Evolutionary conservation across 2,797 vertebrate species (phyloP).

Genomic region (Manis javanica): DNA sequence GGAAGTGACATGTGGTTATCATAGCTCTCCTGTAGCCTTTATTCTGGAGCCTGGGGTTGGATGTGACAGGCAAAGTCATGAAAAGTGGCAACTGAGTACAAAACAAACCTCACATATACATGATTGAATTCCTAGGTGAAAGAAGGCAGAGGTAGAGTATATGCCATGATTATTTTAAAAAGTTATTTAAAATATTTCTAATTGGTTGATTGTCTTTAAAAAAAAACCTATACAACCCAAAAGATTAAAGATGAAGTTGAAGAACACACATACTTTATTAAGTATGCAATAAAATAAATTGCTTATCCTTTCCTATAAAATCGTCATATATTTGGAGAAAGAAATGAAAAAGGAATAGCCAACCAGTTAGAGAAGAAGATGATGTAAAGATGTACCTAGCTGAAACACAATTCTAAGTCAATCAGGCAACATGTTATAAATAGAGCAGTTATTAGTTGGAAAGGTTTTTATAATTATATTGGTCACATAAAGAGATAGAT

Average conservation of each 20-base stretch:
- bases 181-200: not conserved
- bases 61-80: not conserved
- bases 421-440: not conserved
- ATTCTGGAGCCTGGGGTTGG: not conserved
- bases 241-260: not conserved
- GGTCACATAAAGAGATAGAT: not conserved
- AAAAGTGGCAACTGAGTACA: not conserved
- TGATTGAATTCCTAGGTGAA: not conserved
- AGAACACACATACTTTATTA: not conserved
- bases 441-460: not conserved
- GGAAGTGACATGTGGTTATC: not conserved
- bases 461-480: not conserved
- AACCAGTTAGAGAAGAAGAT: not conserved
- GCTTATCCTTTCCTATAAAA: not conserved
- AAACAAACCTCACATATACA: not conserved
- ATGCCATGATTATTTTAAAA: not conserved
- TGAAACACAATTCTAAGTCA: not conserved
- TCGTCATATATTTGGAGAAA: not conserved
- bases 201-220: not conserved
- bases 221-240: not conserved
- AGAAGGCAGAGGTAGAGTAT: not conserved
- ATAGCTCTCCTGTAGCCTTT: not conserved
- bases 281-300: not conserved
- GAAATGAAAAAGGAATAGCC: not conserved
- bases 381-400: not conserved